Evolutionary conservation across 2,113 vertebrate species (phyloP).

Genomic region (Hystrix cristata): DNA sequence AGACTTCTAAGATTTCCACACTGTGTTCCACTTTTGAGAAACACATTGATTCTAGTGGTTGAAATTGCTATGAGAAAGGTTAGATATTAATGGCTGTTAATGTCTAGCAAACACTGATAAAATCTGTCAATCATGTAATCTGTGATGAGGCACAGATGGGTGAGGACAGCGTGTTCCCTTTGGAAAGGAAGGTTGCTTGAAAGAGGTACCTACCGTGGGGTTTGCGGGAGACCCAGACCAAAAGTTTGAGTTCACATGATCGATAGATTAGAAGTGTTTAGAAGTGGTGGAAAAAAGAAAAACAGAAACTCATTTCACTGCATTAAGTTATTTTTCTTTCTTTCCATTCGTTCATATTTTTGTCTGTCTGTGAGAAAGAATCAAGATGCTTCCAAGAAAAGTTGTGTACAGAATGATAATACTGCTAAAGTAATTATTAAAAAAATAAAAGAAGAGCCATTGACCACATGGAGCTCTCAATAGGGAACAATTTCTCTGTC

Average conservation of each 20-base stretch:
- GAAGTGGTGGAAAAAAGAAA: not conserved
- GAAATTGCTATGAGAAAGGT: not conserved
- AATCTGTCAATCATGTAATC: not conserved
- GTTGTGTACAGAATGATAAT: not conserved
- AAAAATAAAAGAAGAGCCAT: not conserved
- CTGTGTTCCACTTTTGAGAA: not conserved
- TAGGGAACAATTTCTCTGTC: not conserved
- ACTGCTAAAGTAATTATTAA: not conserved
- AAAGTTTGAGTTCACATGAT: not conserved
- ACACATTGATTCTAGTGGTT: not conserved
- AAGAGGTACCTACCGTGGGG: not conserved
- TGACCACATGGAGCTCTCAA: not conserved
- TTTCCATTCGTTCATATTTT: not conserved
- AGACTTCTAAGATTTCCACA: not conserved
- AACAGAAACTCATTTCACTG: not conserved
- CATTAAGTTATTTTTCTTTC: not conserved
- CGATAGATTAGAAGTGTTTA: not conserved
- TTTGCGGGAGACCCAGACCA: not conserved
- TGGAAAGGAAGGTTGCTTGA: not conserved
- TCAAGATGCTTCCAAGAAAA: slow-evolving; percentile 9
- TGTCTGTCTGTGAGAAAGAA: not conserved
- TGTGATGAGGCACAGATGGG: not conserved
- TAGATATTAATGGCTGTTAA: not conserved
- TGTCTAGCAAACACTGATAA: not conserved
- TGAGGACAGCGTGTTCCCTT: not conserved